These are phyloP conservation scores for Pitangus sulphuratus DNA, from an alignment of 2,797 vertebrate species.

Conservation along the genomic window DNA sequence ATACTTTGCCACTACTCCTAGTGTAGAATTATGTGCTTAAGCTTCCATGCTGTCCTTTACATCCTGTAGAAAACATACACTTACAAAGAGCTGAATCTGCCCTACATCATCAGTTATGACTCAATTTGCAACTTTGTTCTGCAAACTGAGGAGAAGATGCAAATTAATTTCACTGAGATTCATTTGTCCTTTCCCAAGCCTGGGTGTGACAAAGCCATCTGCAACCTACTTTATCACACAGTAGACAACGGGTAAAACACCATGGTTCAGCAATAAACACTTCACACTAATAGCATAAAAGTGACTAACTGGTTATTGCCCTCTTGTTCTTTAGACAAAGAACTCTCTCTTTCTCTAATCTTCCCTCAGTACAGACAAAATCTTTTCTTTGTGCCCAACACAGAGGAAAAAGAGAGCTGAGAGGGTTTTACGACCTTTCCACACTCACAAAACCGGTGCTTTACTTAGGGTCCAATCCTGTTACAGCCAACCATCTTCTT, in stretches of 20 bases:
- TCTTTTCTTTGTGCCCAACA: neutral
- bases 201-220: neutral
- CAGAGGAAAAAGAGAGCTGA: neutral
- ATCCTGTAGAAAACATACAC: neutral
- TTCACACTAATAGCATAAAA: conserved; percentile 33
- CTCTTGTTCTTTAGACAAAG: conserved; percentile 29
- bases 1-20: neutral
- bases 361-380: neutral
- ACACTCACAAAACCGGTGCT: neutral
- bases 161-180: conserved; percentile 11
- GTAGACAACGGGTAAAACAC: neutral
- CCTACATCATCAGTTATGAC: neutral
- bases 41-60: neutral
- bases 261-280: neutral
- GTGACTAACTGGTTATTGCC: conserved; percentile 35
- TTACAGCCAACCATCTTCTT: neutral
- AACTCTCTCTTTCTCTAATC: neutral
- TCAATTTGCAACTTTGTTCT: neutral
- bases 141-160: neutral
- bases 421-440: neutral
- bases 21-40: neutral
- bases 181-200: neutral
- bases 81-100: neutral
- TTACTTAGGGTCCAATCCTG: neutral
- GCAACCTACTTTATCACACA: conserved; percentile 20